Percentiles rank a stretch among this genome's conserved stretches.
phyloP scores from a whole-genome alignment of 2,888 invertebrate species.

The Oscheius sp. region DNA sequence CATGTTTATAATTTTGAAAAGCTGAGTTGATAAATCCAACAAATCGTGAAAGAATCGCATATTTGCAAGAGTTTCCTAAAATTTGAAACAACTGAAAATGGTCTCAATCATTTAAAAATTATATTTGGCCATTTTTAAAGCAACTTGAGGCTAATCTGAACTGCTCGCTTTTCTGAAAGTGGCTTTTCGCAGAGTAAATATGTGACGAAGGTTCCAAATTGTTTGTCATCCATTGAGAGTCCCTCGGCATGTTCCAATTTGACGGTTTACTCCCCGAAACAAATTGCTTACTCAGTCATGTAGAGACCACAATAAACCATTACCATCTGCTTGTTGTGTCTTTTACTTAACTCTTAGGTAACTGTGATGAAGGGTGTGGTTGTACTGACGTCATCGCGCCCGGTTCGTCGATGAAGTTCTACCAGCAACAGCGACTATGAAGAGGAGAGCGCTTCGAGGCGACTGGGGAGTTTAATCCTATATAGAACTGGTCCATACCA shows the following conservation, averaged over 20 bases:
- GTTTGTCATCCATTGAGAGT: slow-evolving; percentile 27
- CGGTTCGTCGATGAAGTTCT: slow-evolving; percentile 23
- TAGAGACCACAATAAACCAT: slow-evolving; percentile 2
- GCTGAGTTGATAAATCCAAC: no score
- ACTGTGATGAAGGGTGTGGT: slow-evolving; percentile 27
- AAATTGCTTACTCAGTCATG: neutral
- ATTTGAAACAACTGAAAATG: no score
- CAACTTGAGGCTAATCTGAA: neutral
- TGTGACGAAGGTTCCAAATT: slow-evolving; percentile 27
- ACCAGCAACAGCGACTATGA: slow-evolving; percentile 10
- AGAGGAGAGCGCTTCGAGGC: slow-evolving; percentile 14
- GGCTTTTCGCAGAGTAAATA: slow-evolving; percentile 24
- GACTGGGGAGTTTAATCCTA: slow-evolving; percentile 25
- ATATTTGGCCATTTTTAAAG: neutral
- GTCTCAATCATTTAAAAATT: no score
- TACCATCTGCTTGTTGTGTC: slow-evolving; percentile 9
- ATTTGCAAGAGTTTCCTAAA: no score
- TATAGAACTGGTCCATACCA: slow-evolving; percentile 22
- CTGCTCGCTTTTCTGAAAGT: neutral
- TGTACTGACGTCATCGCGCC: slow-evolving; percentile 17
- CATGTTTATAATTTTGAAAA: no score
- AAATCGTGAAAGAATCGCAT: no score
- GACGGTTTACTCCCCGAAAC: slow-evolving; percentile 1
- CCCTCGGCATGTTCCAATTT: slow-evolving; percentile 16
- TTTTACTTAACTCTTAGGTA: neutral